Base-by-base conservation (phyloP, 2,888 invertebrate genomes). In the Dolomedes plantarius region DNA sequence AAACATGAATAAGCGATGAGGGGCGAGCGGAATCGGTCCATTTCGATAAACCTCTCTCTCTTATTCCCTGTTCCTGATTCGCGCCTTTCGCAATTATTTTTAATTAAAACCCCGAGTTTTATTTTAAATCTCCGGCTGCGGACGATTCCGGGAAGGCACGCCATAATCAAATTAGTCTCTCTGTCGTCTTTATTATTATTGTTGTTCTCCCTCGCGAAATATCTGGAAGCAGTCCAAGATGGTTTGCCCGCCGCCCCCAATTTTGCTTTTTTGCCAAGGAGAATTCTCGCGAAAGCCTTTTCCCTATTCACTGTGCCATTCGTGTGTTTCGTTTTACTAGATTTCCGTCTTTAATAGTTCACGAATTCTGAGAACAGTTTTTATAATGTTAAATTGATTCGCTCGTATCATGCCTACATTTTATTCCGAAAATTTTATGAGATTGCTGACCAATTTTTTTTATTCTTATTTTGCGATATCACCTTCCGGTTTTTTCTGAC, bases 101-200 rank as follows among this genome's bases (percentile, higher is more conserved):
- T 69, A 69, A 69, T 69, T 69, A 69, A 39, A 69, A 69, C 39
- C 16, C 23, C 9, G 19, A 39, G 39, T 69, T 39, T 39, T 39
- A 39, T 69, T 69, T 69, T 69, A 36, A 36, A 39, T 69, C 69
- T 69, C 39, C 67, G 13, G 3, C 16, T 5, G 69, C 31, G 36
- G 39, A 39, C 36, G 13, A 11, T 69, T 69, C 39, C 1, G 9
- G 23, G n/a, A 11, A 36, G 19, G 69, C 69, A 69, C 69, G 69
- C 69, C 69, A 69, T 69, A 69, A 69, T 69, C 69, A 69, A 39
- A 69, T 69, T 69, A 69, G 39, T 39, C 69, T 69, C 39, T 69
- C 39, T 36, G 32, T 69, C 36, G 3, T 29, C 19, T 69, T 69
- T 69, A 69, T 69, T 69, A 69, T 39, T 69, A 31, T 39, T 69